phyloP scores from a whole-genome alignment of 2,113 vertebrate species.

The Otocyon megalotis region DNA sequence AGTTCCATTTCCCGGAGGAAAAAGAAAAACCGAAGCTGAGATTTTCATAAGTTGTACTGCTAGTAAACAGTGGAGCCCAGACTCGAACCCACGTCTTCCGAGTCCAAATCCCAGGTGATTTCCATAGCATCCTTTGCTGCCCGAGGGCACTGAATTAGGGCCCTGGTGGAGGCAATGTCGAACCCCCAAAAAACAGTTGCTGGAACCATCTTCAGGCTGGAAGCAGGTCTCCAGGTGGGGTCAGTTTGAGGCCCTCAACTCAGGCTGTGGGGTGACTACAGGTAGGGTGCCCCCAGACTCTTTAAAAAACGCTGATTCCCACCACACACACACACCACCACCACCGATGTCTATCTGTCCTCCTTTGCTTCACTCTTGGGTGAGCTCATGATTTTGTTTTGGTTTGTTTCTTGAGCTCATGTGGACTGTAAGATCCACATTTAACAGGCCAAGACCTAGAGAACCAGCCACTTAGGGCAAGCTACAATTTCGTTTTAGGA shows the following conservation, averaged over 20 bases:
- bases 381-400: not conserved
- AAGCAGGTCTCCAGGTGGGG: not conserved
- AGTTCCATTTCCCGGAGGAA: conserved; percentile 11
- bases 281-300: not conserved
- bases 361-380: not conserved
- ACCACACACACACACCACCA: rapidly evolving
- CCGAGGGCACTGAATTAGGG: not conserved
- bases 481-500: not conserved
- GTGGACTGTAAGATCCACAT: not conserved
- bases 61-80: not conserved
- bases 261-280: not conserved
- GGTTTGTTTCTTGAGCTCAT: not conserved
- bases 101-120: not conserved
- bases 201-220: not conserved
- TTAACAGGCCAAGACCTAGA: not conserved
- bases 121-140: not conserved
- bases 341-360: rapidly evolving
- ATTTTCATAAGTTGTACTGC: not conserved
- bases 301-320: not conserved
- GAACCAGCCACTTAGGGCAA: not conserved
- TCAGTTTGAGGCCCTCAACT: not conserved
- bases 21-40: conserved; percentile 32
- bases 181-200: not conserved
- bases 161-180: not conserved
- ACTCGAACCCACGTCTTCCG: not conserved